Evolutionary conservation across 2,113 vertebrate genomes (phyloP), one percentile per base, ranked within the genome.

Genomic region (Vidua chalybeata): DNA sequence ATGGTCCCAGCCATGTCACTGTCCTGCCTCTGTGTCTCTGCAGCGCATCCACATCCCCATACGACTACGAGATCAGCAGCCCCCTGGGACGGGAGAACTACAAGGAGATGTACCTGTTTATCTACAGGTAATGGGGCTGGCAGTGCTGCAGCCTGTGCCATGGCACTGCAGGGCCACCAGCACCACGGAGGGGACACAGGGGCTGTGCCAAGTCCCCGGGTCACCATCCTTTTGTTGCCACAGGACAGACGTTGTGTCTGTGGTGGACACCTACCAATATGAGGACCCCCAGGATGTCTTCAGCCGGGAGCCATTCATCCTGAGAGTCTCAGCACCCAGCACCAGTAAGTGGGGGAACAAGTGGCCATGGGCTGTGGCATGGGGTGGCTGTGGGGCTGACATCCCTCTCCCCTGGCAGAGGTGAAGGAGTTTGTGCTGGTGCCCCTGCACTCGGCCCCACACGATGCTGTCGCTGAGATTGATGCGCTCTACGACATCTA

Each of bases 41-140:
- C 95, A 99, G 99, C 0, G 59, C 75, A 51, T 96, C 98, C 73
- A 54, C 64, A 11, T 94, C 98, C 39, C 43, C 51, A 0, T 99
- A 99, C 0, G 79, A 87, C 75, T 97, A 99, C 1, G 97, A 99
- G 82, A 97, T 98, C 96, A 99, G 99, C 5, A 91, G 98, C 52
- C 98, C 98, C 7, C 96, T 99, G 76, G 99, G 99, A 10, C 98
- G 98, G 69, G 98, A 98, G 72, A 94, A 98, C 52, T 99, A 99
- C 83, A 99, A 98, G 89, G 99, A 99, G 96, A 98, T 98, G 97
- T 99, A 99, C 93, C 98, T 99, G 80, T 99, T 98, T 94, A 91
- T 99, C 71, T 99, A 99, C 97, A 99, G 99, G 99, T 99, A 95
- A 84, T 0, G 4, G 63, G 85, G n/a, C 95, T 98, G 79, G 94